Evolutionary conservation across 2,888 invertebrate genomes (phyloP).

Genomic region (Eupeodes luniger): DNA sequence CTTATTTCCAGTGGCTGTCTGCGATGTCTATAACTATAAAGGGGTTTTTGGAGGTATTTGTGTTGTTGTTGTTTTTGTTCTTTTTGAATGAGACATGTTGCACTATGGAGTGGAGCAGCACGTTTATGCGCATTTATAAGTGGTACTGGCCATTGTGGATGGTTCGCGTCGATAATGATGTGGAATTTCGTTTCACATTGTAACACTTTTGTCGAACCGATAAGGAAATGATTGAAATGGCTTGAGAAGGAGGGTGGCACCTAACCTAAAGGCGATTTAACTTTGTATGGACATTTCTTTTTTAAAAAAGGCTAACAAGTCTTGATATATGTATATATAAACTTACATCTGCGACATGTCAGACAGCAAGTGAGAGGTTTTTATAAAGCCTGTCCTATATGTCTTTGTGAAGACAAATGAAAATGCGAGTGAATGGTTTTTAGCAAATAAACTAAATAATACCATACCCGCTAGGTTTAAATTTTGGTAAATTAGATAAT

Average conservation of each 20-base stretch:
- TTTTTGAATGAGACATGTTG: constrained; percentile 3
- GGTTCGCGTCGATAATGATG: constrained; percentile 68
- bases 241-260: not conserved
- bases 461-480: too few relatives aligned
- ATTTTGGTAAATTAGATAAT: too few relatives aligned
- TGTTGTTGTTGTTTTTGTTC: not conserved
- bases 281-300: constrained; percentile 22
- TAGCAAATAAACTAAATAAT: too few relatives aligned
- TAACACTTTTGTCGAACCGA: constrained; percentile 72
- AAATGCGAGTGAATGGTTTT: not conserved
- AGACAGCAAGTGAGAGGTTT: constrained; percentile 22
- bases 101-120: constrained; percentile 32
- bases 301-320: not conserved
- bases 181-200: constrained; percentile 73
- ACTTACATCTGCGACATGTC: not conserved
- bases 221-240: constrained; percentile 67
- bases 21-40: not conserved
- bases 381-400: not conserved
- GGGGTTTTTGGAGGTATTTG: not conserved
- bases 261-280: not conserved
- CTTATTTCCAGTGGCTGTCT: constrained; percentile 61
- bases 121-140: constrained; percentile 66
- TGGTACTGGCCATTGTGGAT: constrained; percentile 53
- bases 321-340: too few relatives aligned
- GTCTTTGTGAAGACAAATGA: constrained; percentile 7